phyloP scores from a whole-genome alignment of 2,888 invertebrate genomes.

The Troilus luridus region DNA sequence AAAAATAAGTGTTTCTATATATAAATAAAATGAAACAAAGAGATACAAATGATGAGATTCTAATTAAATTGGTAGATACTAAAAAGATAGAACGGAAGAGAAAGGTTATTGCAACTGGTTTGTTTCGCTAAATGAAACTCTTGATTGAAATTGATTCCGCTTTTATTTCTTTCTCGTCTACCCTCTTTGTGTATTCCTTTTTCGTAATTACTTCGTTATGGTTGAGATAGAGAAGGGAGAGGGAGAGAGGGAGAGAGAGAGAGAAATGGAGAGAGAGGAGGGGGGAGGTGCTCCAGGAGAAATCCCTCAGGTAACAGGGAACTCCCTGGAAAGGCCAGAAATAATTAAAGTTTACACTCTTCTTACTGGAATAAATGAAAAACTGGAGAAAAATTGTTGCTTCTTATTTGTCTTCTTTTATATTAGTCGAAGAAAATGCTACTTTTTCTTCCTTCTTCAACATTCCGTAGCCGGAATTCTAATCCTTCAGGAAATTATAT shows the following conservation, averaged over 20 bases:
- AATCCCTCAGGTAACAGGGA: background rate
- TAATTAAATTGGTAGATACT: background rate
- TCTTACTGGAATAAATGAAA: slow-evolving; percentile 34
- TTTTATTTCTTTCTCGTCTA: background rate
- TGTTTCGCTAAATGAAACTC: slow-evolving; percentile 32
- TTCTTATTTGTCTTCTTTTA: background rate
- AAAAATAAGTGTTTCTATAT: too few relatives aligned
- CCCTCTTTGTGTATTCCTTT: slow-evolving; percentile 33
- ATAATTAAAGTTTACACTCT: slow-evolving; percentile 36
- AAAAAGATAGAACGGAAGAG: background rate
- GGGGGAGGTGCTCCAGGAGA: background rate
- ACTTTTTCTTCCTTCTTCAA: background rate
- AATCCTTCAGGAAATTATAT: background rate
- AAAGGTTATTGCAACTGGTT: background rate
- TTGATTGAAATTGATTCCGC: slow-evolving; percentile 28
- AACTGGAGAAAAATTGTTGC: slow-evolving; percentile 8
- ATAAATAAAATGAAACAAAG: background rate
- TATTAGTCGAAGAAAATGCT: background rate
- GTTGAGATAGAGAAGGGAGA: background rate
- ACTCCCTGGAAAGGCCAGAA: background rate
- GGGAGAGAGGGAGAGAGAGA: background rate
- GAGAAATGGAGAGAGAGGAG: background rate
- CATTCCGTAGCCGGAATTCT: background rate
- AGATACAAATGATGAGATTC: background rate
- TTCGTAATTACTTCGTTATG: slow-evolving; percentile 37